phyloP scores from a whole-genome alignment of 2,797 vertebrate genomes.

The Poecilia picta region DNA sequence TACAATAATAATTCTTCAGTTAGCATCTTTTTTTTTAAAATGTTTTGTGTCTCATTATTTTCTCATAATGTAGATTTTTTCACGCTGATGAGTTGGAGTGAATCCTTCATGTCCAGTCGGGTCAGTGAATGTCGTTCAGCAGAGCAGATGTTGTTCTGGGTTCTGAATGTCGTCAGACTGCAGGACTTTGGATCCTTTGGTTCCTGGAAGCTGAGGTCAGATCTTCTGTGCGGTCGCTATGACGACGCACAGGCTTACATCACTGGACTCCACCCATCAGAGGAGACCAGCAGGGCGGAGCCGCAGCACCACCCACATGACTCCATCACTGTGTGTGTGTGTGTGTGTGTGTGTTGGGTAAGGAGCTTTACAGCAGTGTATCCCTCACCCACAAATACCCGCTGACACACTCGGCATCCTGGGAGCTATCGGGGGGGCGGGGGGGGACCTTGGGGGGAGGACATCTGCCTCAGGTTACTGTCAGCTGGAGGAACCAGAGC shows the following conservation, averaged over 20 bases:
- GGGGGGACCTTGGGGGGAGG: slow-evolving; percentile 48
- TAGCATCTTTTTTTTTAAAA: too few species aligned
- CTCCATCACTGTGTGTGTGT: slow-evolving; percentile 31
- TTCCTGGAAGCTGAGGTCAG: slow-evolving; percentile 13
- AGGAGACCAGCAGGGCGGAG: slow-evolving; percentile 26
- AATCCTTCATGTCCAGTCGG: too few species aligned
- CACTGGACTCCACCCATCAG: slow-evolving; percentile 46
- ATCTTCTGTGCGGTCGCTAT: slow-evolving; percentile 30
- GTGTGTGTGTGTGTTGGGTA: not conserved
- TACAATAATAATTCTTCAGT: too few species aligned
- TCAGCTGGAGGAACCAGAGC: not conserved
- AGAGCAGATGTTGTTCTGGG: not conserved
- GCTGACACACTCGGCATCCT: slow-evolving; percentile 50
- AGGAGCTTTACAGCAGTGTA: slow-evolving; percentile 65
- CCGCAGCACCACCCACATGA: slow-evolving; percentile 44
- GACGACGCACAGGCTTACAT: slow-evolving; percentile 44
- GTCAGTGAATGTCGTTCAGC: too few species aligned
- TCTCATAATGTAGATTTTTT: too few species aligned
- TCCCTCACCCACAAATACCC: slow-evolving; percentile 57
- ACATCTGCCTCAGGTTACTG: not conserved
- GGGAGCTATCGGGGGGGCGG: slow-evolving; percentile 44
- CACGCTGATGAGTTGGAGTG: too few species aligned
- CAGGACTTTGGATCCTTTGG: not conserved
- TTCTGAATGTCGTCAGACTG: not conserved
- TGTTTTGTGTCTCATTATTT: too few species aligned